Evolutionary conservation across 92 coral and sea anemone species (phyloP), one percentile per base, ranked within the genome.

Genomic region (Meandrina meandrites): DNA sequence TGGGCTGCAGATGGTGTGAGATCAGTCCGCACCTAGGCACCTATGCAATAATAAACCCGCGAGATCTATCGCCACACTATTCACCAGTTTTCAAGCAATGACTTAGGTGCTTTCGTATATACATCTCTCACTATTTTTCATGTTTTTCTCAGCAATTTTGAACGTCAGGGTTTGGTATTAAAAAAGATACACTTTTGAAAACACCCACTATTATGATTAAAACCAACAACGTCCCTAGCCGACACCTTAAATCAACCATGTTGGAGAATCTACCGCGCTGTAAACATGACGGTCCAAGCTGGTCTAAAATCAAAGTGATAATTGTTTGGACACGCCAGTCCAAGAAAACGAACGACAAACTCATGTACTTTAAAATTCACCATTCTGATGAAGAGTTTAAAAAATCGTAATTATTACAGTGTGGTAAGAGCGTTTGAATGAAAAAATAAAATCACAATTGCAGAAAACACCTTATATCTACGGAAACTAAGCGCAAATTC

Each of bases 1-100:
- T 74, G 54, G 48, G 78, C 5, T 37, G 79, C 69, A 84, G 80
- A 84, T 84, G 87, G 80, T 56, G 79, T 36, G 73, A 54, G 45
- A 83, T 53, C 34, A 45, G 48, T 31, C 47, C 36, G 80, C 80
- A 34, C 54, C 30, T 16, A 84, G 68, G 12, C 86, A 71, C 73
- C 80, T n/a, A 32, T 10, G 48, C 79, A 74, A 30, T 36, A 54
- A 57, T 35, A 51, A 45, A 74, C 79, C 72, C 58, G 80, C 70
- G 34, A 74, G 36, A 51, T 84, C 72, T 24, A 75, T 24, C 87
- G 80, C 71, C 70, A 13, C 79, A 77, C 32, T 74, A 54, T 75
- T 75, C 66, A 34, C 30, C 56, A n/a, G 54, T 28, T 84, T 75
- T 73, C 37, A 36, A 37, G 56, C 34, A 54, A 40, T n/a, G 35